Evolutionary conservation across 2,113 vertebrate genomes (phyloP), one percentile per base, ranked within the genome.

Genomic region (Psettodes erumei): DNA sequence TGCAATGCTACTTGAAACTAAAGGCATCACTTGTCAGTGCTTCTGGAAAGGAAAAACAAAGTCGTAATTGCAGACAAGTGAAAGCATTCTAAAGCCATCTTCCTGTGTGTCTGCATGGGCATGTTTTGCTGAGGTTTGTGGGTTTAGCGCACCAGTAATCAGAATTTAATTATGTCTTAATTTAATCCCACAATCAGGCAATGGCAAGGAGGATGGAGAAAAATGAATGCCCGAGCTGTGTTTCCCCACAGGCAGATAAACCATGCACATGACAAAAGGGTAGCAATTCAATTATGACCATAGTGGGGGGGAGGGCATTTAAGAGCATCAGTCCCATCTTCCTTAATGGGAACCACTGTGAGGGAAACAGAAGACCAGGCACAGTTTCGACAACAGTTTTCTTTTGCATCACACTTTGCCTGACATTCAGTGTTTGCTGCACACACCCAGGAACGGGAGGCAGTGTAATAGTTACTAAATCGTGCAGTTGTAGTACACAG

Each of bases 151-250:
- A 79, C 33, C 10, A 6, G 53, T 65, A 78, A 75, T 70, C 59
- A 67, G 65, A 72, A 86, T 68, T 76, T 77, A 77, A 84, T 84
- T 75, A 86, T 30, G 38, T 48, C 60, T 76, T 87, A 60, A 86
- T 89, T 87, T 62, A 71, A 81, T 73, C 73, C 61, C 48, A 51
- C 77, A 74, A 71, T 76, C 79, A 75, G 33, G 33, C 66, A 45
- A 23, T 65, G 67, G 48, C 63, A 62, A 73, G 58, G 62, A 40
- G 50, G 35, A 54, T 71, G 60, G 27, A 71, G 50, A 45, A 55
- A 25, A 85, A 81, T 78, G 50, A 43, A 67, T 81, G 71, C 74
- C 40, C 53, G 62, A 50, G 40, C 53, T 59, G 59, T 42, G 47
- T 79, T 60, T 75, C 66, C 72, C 69, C 50, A 66, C 66, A 59